These are phyloP conservation scores for Psittacula derbiana DNA, from an alignment of 2,797 vertebrate species.

Conservation along the genomic window DNA sequence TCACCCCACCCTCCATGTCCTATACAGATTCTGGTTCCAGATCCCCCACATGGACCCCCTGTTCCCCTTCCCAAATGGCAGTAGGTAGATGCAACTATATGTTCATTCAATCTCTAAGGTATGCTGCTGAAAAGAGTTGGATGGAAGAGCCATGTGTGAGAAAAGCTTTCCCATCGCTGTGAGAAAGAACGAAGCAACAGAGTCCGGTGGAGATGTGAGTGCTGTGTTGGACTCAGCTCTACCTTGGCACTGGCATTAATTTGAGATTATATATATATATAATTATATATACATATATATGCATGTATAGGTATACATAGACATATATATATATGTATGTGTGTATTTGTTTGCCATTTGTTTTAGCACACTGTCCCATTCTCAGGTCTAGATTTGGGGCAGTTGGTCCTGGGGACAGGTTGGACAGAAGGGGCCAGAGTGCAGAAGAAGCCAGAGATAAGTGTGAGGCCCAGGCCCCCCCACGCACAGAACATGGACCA, in stretches of 20 bases:
- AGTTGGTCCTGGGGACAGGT: conserved; percentile 94
- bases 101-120: conserved; percentile 57
- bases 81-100: conserved; percentile 24
- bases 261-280: conserved; percentile 73
- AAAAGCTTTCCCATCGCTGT: conserved; percentile 60
- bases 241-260: conserved; percentile 75
- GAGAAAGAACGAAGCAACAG: conserved; percentile 67
- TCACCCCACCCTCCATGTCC: not conserved
- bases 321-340: not conserved
- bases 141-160: conserved; percentile 71
- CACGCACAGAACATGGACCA: conserved; percentile 99
- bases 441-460: conserved; percentile 99
- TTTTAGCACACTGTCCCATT: conserved; percentile 97
- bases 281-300: conserved; percentile 76
- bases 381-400: conserved; percentile 96
- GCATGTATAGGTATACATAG: conserved; percentile 50
- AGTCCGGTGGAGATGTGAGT: conserved; percentile 68
- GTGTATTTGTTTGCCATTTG: conserved; percentile 23
- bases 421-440: conserved; percentile 97
- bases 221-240: conserved; percentile 70
- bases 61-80: conserved; percentile 23
- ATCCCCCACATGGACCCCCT: not conserved
- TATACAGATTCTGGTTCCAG: conserved; percentile 11
- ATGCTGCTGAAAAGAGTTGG: conserved; percentile 64
- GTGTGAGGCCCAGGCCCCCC: conserved; percentile 96